Evolutionary conservation across 30 jellyfish, hydroid and myxozoan species (phyloP).

Genomic region (Hydractinia symbiolongicarpus): DNA sequence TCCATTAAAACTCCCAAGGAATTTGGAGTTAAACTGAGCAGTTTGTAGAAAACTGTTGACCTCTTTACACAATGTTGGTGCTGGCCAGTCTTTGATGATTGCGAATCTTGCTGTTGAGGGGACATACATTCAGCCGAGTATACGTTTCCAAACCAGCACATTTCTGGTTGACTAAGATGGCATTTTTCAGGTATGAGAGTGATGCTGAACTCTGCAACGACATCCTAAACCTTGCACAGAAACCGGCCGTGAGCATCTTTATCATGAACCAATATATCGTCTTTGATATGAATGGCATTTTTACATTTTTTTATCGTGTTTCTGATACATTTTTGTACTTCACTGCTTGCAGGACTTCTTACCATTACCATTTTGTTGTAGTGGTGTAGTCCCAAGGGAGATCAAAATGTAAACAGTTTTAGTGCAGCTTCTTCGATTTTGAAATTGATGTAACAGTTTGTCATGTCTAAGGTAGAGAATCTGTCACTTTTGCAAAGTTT

Average conservation of each 20-base stretch:
- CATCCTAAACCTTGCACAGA: background rate
- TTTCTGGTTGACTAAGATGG: background rate
- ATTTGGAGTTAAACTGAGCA: conserved; percentile 1
- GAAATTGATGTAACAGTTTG: too few relatives aligned
- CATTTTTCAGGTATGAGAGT: background rate
- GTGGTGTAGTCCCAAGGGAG: background rate
- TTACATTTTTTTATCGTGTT: background rate
- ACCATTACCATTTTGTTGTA: background rate
- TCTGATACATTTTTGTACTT: background rate
- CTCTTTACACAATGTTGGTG: background rate
- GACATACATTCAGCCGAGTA: background rate
- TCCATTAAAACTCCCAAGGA: background rate
- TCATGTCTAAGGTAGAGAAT: too few relatives aligned
- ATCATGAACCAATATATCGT: background rate
- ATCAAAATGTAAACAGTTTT: too few relatives aligned
- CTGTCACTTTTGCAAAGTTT: too few relatives aligned
- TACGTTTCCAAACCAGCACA: background rate
- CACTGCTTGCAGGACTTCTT: background rate
- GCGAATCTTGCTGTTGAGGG: background rate
- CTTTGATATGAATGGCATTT: conserved; percentile 5
- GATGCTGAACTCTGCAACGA: background rate
- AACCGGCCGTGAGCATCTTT: background rate
- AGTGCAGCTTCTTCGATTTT: too few relatives aligned
- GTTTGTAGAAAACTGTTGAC: background rate
- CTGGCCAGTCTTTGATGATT: conserved; percentile 2